Evolutionary conservation across 2,888 invertebrate species (phyloP).

Genomic region (Campoletis raptor): DNA sequence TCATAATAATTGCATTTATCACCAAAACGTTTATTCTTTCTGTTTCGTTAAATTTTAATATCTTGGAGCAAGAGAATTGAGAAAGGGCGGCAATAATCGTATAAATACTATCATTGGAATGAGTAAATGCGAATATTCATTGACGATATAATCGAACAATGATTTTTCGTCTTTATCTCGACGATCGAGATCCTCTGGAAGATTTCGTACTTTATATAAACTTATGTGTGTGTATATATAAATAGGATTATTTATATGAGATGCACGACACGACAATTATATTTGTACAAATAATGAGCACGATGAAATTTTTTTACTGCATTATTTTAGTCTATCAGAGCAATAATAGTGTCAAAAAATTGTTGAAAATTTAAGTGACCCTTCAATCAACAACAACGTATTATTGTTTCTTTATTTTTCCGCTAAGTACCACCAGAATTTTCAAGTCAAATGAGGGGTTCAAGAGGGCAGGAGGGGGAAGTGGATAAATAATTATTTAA

Average conservation of each 20-base stretch:
- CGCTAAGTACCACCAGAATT: conserved; percentile 3
- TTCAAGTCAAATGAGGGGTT: conserved; percentile 1
- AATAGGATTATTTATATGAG: conserved; percentile 13
- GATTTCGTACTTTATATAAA: conserved; percentile 55
- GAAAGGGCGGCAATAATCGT: conserved; percentile 65
- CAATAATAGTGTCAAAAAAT: conserved; percentile 32
- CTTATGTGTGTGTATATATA: conserved; percentile 12
- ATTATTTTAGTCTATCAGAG: conserved; percentile 40
- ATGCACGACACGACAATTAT: conserved; percentile 62
- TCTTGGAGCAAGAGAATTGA: conserved; percentile 42
- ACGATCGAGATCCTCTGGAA: conserved; percentile 64
- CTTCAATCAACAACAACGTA: conserved; percentile 7
- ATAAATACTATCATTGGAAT: conserved; percentile 73
- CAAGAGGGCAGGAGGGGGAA: neutral
- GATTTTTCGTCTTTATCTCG: conserved; percentile 50
- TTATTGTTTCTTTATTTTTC: conserved; percentile 13
- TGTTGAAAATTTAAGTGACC: neutral
- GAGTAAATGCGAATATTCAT: conserved; percentile 71
- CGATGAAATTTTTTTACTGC: conserved; percentile 40
- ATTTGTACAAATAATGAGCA: conserved; percentile 70
- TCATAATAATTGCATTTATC: conserved; percentile 24
- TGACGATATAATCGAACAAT: conserved; percentile 57
- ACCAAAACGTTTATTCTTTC: conserved; percentile 22
- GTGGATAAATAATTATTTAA: neutral
- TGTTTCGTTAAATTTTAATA: conserved; percentile 14